phyloP scores from a whole-genome alignment of 2,113 vertebrate species.

The Sterrhoptilus dennistouni region DNA sequence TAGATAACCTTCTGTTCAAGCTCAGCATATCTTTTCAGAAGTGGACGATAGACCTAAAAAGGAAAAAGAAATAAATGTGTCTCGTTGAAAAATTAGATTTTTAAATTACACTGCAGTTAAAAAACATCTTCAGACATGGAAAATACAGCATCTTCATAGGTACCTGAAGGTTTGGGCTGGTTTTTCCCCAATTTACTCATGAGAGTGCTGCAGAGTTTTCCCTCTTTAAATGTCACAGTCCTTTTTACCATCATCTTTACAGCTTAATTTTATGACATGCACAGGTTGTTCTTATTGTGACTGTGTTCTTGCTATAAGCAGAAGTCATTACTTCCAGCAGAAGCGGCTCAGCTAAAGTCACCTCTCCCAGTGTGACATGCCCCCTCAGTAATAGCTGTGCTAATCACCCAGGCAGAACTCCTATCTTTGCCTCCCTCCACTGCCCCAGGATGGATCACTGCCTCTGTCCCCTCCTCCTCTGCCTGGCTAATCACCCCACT shows the following conservation, averaged over 20 bases:
- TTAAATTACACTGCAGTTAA: background rate
- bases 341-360: slow-evolving; percentile 39
- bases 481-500: background rate
- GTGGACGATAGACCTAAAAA: slow-evolving; percentile 70
- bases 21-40: slow-evolving; percentile 74
- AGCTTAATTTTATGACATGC: slow-evolving; percentile 13
- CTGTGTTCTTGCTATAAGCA: background rate
- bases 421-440: slow-evolving; percentile 44
- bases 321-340: slow-evolving; percentile 34
- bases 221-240: background rate
- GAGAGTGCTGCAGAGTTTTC: background rate
- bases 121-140: background rate
- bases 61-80: slow-evolving; percentile 30
- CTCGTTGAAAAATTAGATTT: background rate
- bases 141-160: background rate
- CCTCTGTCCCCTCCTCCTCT: slow-evolving; percentile 22
- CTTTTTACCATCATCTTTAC: slow-evolving; percentile 21
- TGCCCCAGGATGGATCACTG: slow-evolving; percentile 22
- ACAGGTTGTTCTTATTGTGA: slow-evolving; percentile 14
- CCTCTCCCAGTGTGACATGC: background rate
- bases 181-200: background rate
- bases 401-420: slow-evolving; percentile 45
- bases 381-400: slow-evolving; percentile 4
- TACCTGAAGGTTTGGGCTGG: background rate
- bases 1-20: slow-evolving; percentile 70